These are phyloP conservation scores for Tinea trinotella DNA, from an alignment of 2,888 invertebrate species.

Conservation along the genomic window DNA sequence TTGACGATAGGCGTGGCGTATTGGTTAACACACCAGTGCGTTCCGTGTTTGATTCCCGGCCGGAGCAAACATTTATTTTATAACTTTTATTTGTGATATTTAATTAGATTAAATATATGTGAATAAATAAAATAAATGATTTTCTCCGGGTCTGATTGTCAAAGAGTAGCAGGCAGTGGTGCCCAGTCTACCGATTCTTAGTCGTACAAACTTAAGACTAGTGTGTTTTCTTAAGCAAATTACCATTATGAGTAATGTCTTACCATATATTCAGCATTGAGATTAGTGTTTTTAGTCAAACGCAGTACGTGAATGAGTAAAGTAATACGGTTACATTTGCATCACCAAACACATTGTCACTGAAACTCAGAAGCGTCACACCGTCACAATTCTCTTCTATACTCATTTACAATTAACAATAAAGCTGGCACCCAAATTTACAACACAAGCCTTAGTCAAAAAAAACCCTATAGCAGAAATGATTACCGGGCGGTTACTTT, in stretches of 20 bases:
- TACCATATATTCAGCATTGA: too few species aligned
- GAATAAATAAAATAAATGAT: too few species aligned
- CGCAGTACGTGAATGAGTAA: slow-evolving; percentile 30
- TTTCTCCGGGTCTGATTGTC: too few species aligned
- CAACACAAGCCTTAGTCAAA: neutral
- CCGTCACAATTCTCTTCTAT: slow-evolving; percentile 41
- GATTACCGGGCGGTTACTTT: slow-evolving; percentile 14
- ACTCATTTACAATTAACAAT: slow-evolving; percentile 51
- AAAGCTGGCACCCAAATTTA: neutral
- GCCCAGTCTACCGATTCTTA: neutral
- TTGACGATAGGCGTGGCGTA: too few species aligned
- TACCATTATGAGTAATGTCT: too few species aligned
- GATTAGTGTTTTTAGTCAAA: neutral
- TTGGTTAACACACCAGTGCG: too few species aligned
- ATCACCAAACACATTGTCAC: slow-evolving; percentile 46
- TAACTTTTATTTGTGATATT: too few species aligned
- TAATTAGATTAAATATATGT: too few species aligned
- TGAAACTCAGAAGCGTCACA: slow-evolving; percentile 47
- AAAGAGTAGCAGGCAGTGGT: too few species aligned
- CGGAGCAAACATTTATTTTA: too few species aligned
- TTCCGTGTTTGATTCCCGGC: too few species aligned
- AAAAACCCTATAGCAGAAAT: slow-evolving; percentile 11
- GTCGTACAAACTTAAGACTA: neutral
- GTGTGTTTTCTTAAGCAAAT: too few species aligned
- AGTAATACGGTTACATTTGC: slow-evolving; percentile 44